Evolutionary conservation across 2,888 invertebrate genomes (phyloP).

Genomic region (Aspidapion aeneum): DNA sequence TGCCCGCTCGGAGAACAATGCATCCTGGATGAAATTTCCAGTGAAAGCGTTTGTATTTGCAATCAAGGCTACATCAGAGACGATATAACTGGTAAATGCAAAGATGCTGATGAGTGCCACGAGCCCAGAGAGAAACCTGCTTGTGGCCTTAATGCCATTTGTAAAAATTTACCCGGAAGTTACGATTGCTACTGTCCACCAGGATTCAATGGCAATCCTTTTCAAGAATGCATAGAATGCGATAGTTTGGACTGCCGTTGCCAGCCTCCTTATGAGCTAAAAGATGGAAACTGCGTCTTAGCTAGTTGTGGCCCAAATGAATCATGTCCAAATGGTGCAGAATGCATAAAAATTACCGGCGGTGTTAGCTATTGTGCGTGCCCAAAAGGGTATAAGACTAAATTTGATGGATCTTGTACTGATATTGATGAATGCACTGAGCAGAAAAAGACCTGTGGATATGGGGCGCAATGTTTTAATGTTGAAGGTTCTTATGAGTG

Average conservation of each 20-base stretch:
- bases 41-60: conserved; percentile 84
- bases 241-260: conserved; percentile 81
- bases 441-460: conserved; percentile 74
- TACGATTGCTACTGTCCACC: conserved; percentile 89
- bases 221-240: conserved; percentile 75
- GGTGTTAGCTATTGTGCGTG: conserved; percentile 92
- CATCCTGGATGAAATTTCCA: conserved; percentile 67
- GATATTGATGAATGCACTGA: conserved; percentile 83
- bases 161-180: conserved; percentile 89
- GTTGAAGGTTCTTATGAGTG: conserved; percentile 75
- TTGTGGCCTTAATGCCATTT: conserved; percentile 86
- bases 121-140: conserved; percentile 70
- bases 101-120: conserved; percentile 84
- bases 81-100: conserved; percentile 68
- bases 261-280: conserved; percentile 79
- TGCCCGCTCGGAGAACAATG: conserved; percentile 86
- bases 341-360: conserved; percentile 86
- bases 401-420: conserved; percentile 75
- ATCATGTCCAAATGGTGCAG: conserved; percentile 81
- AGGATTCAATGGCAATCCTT: conserved; percentile 88
- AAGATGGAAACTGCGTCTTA: conserved; percentile 76
- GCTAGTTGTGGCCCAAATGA: conserved; percentile 79
- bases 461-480: conserved; percentile 84
- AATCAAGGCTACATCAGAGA: conserved; percentile 83
- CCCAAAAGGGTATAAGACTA: conserved; percentile 79